These are phyloP conservation scores for Lissonota sp. DNA, from an alignment of 2,888 invertebrate genomes.

Conservation along the genomic window DNA sequence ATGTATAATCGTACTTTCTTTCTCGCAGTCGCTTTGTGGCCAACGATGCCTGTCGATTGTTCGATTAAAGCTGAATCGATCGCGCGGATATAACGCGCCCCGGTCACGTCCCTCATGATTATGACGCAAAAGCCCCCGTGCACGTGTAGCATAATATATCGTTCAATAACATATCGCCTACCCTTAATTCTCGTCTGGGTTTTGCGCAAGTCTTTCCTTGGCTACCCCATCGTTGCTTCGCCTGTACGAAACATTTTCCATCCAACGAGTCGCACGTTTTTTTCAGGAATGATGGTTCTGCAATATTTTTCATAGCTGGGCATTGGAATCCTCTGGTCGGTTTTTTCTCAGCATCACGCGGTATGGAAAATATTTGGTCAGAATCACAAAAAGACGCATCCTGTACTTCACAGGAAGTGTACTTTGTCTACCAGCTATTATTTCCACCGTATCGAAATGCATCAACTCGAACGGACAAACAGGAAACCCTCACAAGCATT, in stretches of 20 bases:
- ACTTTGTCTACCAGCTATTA: too few species aligned
- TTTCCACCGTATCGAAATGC: slow-evolving; percentile 30
- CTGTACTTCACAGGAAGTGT: too few species aligned
- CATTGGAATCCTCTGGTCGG: too few species aligned
- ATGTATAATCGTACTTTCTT: too few species aligned
- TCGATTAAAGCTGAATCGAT: slow-evolving; percentile 53
- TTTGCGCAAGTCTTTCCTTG: not conserved
- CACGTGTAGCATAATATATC: slow-evolving; percentile 37
- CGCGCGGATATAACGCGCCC: not conserved
- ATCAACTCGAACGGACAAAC: slow-evolving; percentile 21
- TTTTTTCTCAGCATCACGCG: too few species aligned
- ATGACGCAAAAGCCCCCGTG: slow-evolving; percentile 31
- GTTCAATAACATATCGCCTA: slow-evolving; percentile 7
- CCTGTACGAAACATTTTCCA: not conserved
- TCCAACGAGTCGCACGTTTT: too few species aligned
- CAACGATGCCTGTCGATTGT: slow-evolving; percentile 40
- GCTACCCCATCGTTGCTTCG: not conserved
- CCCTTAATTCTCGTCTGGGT: slow-evolving; percentile 1
- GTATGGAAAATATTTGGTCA: too few species aligned
- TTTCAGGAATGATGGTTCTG: too few species aligned
- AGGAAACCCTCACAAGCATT: not conserved
- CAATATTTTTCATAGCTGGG: too few species aligned
- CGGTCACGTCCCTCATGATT: not conserved
- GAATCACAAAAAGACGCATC: too few species aligned
- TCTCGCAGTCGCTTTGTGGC: not conserved